Evolutionary conservation across 2,888 invertebrate species (phyloP).

Genomic region (Macrophya alboannulata): DNA sequence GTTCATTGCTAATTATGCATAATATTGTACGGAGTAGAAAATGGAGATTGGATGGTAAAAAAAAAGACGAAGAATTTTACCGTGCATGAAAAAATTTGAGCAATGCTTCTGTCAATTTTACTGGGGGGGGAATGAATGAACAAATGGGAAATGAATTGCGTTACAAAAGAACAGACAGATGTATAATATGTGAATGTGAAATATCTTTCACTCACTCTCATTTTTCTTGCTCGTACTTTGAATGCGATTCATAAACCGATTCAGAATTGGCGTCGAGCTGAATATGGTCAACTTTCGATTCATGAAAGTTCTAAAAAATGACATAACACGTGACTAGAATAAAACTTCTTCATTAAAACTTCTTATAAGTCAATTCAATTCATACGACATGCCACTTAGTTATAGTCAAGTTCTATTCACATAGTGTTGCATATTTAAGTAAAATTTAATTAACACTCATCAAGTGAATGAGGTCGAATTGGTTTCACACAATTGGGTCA

Average conservation of each 20-base stretch:
- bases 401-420: not conserved
- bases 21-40: not conserved
- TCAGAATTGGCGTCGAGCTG: not conserved
- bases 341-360: conserved; percentile 12
- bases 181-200: not conserved
- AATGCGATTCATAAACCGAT: not conserved
- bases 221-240: not conserved
- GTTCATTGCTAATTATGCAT: conserved; percentile 25
- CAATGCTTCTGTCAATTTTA: too few species aligned
- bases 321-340: conserved; percentile 35
- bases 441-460: too few species aligned
- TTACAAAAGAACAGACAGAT: not conserved
- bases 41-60: not conserved
- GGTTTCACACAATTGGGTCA: too few species aligned
- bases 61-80: not conserved
- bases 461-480: too few species aligned
- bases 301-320: conserved; percentile 20
- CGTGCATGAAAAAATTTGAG: too few species aligned
- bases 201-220: not conserved
- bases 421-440: not conserved
- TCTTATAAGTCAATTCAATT: conserved; percentile 6
- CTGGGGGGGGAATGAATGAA: not conserved
- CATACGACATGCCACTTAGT: not conserved
- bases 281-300: not conserved
- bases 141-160: not conserved